A percentile compares a stretch with the other conserved stretches of the same genome.
Conservation (phyloP, 1,140 invertebrate genomes). For the Atopsyche davidsoni region DNA sequence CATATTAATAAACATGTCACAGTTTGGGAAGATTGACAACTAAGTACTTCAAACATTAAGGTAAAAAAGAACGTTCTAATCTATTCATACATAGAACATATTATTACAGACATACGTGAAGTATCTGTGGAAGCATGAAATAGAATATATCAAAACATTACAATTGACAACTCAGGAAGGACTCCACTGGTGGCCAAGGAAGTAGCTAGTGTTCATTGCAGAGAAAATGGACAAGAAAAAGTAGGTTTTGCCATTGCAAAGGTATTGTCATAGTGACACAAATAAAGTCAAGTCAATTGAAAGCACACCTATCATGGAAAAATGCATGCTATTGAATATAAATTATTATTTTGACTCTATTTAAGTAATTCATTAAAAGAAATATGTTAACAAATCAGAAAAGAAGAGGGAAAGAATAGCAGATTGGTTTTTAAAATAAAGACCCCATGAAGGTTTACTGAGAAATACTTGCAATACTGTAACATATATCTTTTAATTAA, state of each 20-base stretch:
- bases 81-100: conserved; percentile 29
- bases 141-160: conserved; percentile 31
- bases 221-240: conserved; percentile 24
- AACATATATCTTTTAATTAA: background rate
- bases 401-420: background rate
- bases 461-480: too few species aligned
- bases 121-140: conserved; percentile 31
- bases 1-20: too few species aligned
- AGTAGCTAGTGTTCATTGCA: conserved; percentile 27
- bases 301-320: conserved; percentile 26
- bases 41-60: too few species aligned
- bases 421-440: background rate
- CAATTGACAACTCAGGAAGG: conserved; percentile 28
- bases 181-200: conserved; percentile 26
- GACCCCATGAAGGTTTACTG: background rate
- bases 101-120: conserved; percentile 32
- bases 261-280: conserved; percentile 20
- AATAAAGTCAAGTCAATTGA: conserved; percentile 20
- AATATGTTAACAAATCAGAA: background rate
- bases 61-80: conserved; percentile 15
- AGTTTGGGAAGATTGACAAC: too few species aligned
- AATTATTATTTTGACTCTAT: conserved; percentile 10
- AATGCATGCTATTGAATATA: conserved; percentile 20
- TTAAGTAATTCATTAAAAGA: conserved; percentile 2
- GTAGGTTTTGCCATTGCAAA: conserved; percentile 23